Evolutionary conservation across 1,140 invertebrate genomes (phyloP).

Genomic region (Bombus picipes): DNA sequence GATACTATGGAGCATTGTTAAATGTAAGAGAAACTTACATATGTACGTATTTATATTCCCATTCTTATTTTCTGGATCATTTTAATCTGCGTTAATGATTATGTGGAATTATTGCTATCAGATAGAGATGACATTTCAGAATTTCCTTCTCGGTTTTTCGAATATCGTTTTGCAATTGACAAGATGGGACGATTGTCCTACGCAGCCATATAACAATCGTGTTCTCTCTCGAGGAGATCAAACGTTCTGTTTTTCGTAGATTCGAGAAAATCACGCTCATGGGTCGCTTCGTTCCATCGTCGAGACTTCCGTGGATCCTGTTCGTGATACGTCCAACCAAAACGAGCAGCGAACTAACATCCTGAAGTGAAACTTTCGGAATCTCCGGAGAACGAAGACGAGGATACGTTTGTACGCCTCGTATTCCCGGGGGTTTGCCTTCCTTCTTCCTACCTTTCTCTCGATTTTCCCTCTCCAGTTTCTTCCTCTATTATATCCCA

Average conservation of each 20-base stretch:
- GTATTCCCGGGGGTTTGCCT: slow-evolving; percentile 65
- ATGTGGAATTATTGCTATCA: neutral
- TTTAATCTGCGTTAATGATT: no score
- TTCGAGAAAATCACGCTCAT: slow-evolving; percentile 9
- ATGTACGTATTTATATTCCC: no score
- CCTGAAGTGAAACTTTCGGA: slow-evolving; percentile 71
- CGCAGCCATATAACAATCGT: neutral
- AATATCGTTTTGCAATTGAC: neutral
- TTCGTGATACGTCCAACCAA: slow-evolving; percentile 23
- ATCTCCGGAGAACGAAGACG: slow-evolving; percentile 68
- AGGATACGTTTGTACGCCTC: slow-evolving; percentile 65
- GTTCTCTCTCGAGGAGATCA: neutral
- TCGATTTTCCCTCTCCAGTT: neutral
- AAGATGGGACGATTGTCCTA: neutral
- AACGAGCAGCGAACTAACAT: slow-evolving; percentile 54
- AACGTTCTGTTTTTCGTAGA: neutral
- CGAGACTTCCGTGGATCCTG: slow-evolving; percentile 1
- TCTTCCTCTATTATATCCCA: neutral
- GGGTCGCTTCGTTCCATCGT: neutral
- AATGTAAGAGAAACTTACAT: no score
- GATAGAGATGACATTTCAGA: neutral
- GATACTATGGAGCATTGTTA: no score
- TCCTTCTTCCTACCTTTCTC: slow-evolving; percentile 1
- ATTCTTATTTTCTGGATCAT: no score
- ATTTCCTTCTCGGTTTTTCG: neutral